phyloP scores from a whole-genome alignment of 1,140 invertebrate species.

The Oryctes rhinoceros region DNA sequence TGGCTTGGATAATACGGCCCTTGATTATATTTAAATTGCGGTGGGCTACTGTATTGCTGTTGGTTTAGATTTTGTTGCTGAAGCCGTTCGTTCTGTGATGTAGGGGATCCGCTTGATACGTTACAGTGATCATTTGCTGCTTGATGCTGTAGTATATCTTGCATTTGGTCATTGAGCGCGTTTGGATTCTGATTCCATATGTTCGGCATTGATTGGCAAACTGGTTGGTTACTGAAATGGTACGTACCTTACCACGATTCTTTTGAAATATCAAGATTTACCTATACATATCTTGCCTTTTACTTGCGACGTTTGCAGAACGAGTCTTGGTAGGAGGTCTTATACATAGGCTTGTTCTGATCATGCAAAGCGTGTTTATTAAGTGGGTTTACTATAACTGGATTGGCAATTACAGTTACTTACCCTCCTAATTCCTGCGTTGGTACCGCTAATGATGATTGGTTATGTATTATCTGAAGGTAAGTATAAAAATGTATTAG shows the following conservation, averaged over 20 bases:
- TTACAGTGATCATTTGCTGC: not conserved
- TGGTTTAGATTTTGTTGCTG: not conserved
- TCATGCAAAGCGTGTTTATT: slow-evolving; percentile 31
- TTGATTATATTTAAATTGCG: not conserved
- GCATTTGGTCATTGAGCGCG: not conserved
- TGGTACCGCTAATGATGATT: slow-evolving; percentile 53
- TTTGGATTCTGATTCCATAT: slow-evolving; percentile 20
- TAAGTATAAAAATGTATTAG: slow-evolving; percentile 34
- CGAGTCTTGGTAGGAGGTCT: slow-evolving; percentile 17
- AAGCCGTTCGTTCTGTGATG: not conserved
- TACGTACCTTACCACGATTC: not conserved
- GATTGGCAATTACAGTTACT: slow-evolving; percentile 44
- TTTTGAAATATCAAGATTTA: not conserved
- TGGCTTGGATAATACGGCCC: not conserved
- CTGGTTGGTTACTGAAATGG: not conserved
- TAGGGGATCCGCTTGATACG: not conserved
- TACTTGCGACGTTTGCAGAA: not conserved
- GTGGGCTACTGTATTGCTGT: not conserved
- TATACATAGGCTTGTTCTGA: slow-evolving; percentile 36
- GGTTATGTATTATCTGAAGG: slow-evolving; percentile 61
- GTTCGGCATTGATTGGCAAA: slow-evolving; percentile 9
- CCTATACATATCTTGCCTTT: not conserved
- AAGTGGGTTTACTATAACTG: not conserved
- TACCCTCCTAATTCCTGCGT: slow-evolving; percentile 54
- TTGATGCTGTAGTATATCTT: not conserved